Base-by-base conservation (phyloP, 2,113 vertebrate genomes). In the Jacana jacana region DNA sequence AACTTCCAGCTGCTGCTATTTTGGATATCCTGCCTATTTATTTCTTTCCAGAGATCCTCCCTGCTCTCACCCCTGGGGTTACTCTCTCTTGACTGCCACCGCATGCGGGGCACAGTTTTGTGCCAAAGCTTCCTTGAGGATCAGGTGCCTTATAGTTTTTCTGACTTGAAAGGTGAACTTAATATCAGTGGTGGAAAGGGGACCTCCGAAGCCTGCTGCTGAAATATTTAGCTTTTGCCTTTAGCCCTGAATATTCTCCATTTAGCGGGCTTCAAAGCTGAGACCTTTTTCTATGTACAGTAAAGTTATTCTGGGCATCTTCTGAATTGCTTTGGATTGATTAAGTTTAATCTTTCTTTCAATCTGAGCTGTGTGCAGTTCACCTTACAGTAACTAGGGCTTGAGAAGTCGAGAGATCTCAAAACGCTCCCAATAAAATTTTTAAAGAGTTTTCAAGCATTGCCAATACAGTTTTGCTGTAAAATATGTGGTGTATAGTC, bases 1-100 rank as follows among this genome's bases (percentile, higher is more conserved):
- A 90, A 89, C 89, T 95, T 88, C 95, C 95, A 97, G 94, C 78
- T 94, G 84, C 95, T 95, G 95, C 95, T 76, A 80, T 95, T 95
- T 93, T 94, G 91, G 86, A 66, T 93, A 90, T 81, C 78, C 33
- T 93, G 37, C 80, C 79, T 88, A 86, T 96, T 95, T 93, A 65
- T 93, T 94, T 88, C 70, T 93, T 94, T 76, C 54, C 92, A 82
- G 73, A 95, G 79, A 91, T 77, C 57, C 72, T 81, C 72, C 78
- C 57, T 88, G 35, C 73, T 75, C 65, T 77, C 69, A 57, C 70
- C 70, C 25, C 58, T 68, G 81, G 33, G 75, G 46, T 93, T 77
- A 42, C n/a, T 83, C 54, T 75, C 49, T 30, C 91, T 90, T 71
- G 46, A 60, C 58, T 46, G 60, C 49, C 60, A 63, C 51, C 9